phyloP scores from a whole-genome alignment of 2,888 invertebrate species.

The Apodemia zela region DNA sequence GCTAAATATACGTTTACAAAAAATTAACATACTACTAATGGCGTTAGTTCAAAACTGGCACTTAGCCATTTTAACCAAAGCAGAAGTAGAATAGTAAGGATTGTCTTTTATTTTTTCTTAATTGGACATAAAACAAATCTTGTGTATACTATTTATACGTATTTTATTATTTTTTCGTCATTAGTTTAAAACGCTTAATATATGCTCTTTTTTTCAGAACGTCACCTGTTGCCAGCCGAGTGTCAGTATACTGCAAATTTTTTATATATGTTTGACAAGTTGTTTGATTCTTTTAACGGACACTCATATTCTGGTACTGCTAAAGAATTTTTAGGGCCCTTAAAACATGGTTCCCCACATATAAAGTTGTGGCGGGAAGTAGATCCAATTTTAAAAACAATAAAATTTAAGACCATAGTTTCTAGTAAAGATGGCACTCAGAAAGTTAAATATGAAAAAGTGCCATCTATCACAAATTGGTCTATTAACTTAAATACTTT shows the following conservation, averaged over 20 bases:
- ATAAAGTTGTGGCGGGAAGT: conserved; percentile 20
- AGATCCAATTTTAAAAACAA: neutral
- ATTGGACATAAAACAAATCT: too few species aligned
- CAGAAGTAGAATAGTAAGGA: too few species aligned
- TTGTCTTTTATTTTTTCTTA: too few species aligned
- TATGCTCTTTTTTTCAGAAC: neutral
- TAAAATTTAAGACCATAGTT: neutral
- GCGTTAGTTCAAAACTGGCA: too few species aligned
- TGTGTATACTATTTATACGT: too few species aligned
- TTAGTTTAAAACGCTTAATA: too few species aligned
- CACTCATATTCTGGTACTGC: neutral
- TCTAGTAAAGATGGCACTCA: conserved; percentile 19
- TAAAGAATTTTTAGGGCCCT: neutral
- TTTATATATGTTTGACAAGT: neutral
- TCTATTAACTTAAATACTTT: neutral
- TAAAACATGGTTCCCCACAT: conserved; percentile 23
- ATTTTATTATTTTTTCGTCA: too few species aligned
- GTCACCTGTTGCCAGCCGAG: neutral
- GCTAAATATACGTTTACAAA: too few species aligned
- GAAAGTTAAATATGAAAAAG: too few species aligned
- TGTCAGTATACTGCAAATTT: neutral
- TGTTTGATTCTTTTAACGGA: neutral
- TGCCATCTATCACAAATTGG: too few species aligned
- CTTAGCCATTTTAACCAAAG: too few species aligned
- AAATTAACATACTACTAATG: too few species aligned